Conservation (phyloP, 2,888 invertebrate genomes). For the Glyphotaelius pellucidus region DNA sequence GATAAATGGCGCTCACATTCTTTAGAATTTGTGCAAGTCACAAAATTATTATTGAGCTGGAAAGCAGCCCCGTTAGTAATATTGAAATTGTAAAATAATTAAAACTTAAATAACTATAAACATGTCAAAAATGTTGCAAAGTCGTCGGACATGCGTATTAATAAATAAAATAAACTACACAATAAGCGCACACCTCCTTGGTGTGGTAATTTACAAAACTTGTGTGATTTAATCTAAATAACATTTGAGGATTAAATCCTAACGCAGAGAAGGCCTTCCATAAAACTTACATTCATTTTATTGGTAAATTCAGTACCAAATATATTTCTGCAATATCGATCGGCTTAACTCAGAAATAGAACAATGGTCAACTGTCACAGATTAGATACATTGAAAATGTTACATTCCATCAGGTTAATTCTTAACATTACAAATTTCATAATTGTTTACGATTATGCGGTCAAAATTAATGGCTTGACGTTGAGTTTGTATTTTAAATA, state of each 20-base stretch:
- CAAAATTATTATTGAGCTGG: neutral
- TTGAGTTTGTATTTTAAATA: neutral
- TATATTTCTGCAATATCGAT: constrained; percentile 19
- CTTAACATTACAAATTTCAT: neutral
- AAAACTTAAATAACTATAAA: constrained; percentile 8
- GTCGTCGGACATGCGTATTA: neutral
- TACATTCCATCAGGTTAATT: neutral
- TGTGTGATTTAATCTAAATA: constrained; percentile 21
- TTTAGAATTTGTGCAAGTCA: neutral
- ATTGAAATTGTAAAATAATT: constrained; percentile 24
- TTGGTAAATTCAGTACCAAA: constrained; percentile 26
- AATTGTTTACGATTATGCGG: neutral
- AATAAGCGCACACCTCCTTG: neutral
- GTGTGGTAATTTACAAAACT: neutral
- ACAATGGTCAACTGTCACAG: neutral
- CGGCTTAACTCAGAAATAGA: neutral
- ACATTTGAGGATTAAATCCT: constrained; percentile 31
- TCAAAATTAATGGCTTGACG: neutral
- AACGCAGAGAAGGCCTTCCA: neutral
- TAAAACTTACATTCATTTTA: constrained; percentile 13
- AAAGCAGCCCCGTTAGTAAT: constrained; percentile 15
- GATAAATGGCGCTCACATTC: neutral
- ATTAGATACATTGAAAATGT: neutral
- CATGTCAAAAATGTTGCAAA: constrained; percentile 14
- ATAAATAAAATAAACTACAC: constrained; percentile 37